phyloP scores from a whole-genome alignment of 1,140 invertebrate genomes.

The Drosophila orosa region DNA sequence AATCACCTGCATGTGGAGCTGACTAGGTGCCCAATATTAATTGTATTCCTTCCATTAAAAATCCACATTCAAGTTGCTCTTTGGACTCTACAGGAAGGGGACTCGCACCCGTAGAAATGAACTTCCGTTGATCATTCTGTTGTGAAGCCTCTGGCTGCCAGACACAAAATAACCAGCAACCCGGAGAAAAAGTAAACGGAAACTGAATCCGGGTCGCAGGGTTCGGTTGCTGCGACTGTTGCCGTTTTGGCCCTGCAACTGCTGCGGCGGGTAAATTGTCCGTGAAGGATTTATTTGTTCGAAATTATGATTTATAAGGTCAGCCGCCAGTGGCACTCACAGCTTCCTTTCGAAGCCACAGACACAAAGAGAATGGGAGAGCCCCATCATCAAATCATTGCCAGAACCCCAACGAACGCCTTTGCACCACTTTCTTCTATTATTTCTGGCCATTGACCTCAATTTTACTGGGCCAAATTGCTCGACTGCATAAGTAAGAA shows the following conservation, averaged over 20 bases:
- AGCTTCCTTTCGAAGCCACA: conserved; percentile 22
- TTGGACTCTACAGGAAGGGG: background rate
- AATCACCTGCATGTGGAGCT: conserved; percentile 36
- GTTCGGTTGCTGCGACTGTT: conserved; percentile 50
- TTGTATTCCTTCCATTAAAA: conserved; percentile 13
- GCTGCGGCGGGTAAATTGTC: conserved; percentile 71
- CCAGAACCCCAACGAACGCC: conserved; percentile 21
- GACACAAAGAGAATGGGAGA: conserved; percentile 1
- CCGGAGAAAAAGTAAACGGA: conserved; percentile 25
- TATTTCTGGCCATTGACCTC: conserved; percentile 69
- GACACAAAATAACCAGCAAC: conserved; percentile 28
- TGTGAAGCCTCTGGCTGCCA: conserved; percentile 43
- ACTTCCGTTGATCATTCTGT: conserved; percentile 40
- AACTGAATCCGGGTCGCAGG: conserved; percentile 32
- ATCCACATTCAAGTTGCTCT: background rate
- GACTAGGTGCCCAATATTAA: conserved; percentile 27
- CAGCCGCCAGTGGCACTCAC: conserved; percentile 56
- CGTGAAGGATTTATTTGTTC: conserved; percentile 81
- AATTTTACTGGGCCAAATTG: conserved; percentile 35
- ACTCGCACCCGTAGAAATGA: conserved; percentile 1
- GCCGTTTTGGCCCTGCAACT: conserved; percentile 59
- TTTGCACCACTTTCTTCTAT: conserved; percentile 51
- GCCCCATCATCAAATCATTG: conserved; percentile 32
- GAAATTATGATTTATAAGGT: conserved; percentile 81
- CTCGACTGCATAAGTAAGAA: conserved; percentile 4